Evolutionary conservation across 2,888 invertebrate genomes (phyloP).

Genomic region (Tridacna gigas): DNA sequence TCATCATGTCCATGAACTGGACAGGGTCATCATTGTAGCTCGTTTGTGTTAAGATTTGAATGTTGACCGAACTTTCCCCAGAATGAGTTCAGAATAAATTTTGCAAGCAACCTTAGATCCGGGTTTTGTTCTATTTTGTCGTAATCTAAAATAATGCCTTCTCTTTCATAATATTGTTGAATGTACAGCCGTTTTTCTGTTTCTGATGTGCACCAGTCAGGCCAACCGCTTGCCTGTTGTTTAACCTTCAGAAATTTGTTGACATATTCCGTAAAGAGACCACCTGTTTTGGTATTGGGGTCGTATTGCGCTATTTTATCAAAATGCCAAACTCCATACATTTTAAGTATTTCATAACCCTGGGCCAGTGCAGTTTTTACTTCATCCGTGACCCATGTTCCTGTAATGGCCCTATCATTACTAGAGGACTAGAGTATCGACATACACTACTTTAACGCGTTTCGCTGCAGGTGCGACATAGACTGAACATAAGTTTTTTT

Average conservation of each 20-base stretch:
- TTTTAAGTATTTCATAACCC: slow-evolving; percentile 76
- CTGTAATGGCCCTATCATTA: slow-evolving; percentile 70
- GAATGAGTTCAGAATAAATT: slow-evolving; percentile 28
- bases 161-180: slow-evolving; percentile 45
- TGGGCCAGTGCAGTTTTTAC: slow-evolving; percentile 74
- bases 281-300: slow-evolving; percentile 31
- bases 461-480: slow-evolving; percentile 75
- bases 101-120: slow-evolving; percentile 31
- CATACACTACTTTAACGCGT: slow-evolving; percentile 23
- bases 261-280: slow-evolving; percentile 78
- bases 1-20: slow-evolving; percentile 36
- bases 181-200: slow-evolving; percentile 67
- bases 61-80: slow-evolving; percentile 41
- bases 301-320: slow-evolving; percentile 54
- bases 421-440: slow-evolving; percentile 28
- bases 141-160: slow-evolving; percentile 54
- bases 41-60: slow-evolving; percentile 28
- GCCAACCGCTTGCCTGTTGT: slow-evolving; percentile 71
- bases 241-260: slow-evolving; percentile 70
- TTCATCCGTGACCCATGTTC: slow-evolving; percentile 82
- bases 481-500: slow-evolving; percentile 77
- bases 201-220: slow-evolving; percentile 51
- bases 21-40: slow-evolving; percentile 16
- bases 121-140: slow-evolving; percentile 35
- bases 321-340: slow-evolving; percentile 81